Evolutionary conservation across 2,797 vertebrate species (phyloP).

Genomic region (Poeciliopsis infans): DNA sequence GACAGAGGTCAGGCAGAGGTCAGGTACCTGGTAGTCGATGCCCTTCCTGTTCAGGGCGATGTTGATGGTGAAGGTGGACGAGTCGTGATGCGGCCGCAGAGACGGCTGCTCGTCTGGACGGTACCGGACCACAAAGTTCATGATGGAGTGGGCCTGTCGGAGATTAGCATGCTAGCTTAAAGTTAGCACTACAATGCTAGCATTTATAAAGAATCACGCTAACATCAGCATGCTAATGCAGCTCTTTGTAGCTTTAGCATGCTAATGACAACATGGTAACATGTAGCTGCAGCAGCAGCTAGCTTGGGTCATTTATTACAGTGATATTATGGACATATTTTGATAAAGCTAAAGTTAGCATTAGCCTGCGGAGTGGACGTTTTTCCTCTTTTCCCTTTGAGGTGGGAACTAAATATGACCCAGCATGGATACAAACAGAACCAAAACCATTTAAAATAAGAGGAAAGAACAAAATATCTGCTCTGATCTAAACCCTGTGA

Average conservation of each 20-base stretch:
- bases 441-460: no score
- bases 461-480: no score
- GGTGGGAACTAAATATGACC: background rate
- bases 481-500: no score
- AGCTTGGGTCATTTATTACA: background rate
- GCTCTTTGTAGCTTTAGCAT: background rate
- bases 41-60: slow-evolving; percentile 86
- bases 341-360: background rate
- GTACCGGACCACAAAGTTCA: slow-evolving; percentile 94
- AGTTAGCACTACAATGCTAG: background rate
- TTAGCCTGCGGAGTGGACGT: no score
- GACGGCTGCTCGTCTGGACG: slow-evolving; percentile 88
- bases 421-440: no score
- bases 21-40: slow-evolving; percentile 84
- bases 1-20: no score
- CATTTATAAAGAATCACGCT: background rate
- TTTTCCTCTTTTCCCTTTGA: background rate
- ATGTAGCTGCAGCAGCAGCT: background rate
- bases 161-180: background rate
- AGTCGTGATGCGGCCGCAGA: slow-evolving; percentile 89
- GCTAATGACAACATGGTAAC: background rate
- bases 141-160: slow-evolving; percentile 84
- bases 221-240: background rate
- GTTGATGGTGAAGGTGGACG: slow-evolving; percentile 91
- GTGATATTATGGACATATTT: background rate